Evolutionary conservation across 2,113 vertebrate genomes (phyloP), one percentile per base, ranked within the genome.

Genomic region (Micronycteris hirsuta): DNA sequence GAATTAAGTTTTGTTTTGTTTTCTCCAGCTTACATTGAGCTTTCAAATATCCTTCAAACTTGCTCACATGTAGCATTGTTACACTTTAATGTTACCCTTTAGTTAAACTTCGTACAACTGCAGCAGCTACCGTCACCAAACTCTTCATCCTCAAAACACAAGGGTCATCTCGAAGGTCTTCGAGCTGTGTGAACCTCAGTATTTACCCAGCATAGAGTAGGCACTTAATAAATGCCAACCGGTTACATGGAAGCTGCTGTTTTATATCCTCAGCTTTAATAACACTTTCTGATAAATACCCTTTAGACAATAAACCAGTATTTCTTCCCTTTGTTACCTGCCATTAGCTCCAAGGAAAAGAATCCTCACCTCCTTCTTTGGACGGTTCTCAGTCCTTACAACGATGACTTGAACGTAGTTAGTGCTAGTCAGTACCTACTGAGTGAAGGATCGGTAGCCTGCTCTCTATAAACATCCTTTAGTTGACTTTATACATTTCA

Each of bases 1-100:
- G 81, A 73, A 86, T 5, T 45, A 52, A 54, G 26, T 58, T 93
- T 93, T 73, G 4, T 92, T 70, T 94, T 43, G 45, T 33, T 63
- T 93, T 74, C 38, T 76, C 41, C 54, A 31, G 28, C 11, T 94
- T 76, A 28, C 19, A 4, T 10, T 88, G 47, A 38, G 7, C 67
- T 95, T 81, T 86, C 81, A 68, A 12, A 49, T 52, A 49, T 28
- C 41, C 38, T 54, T 86, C 41, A 89, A 45, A 90, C 33, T 68
- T 71, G 31, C 26, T 74, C 33, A 68, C 47, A 33, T 73, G 85
- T 91, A 84, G 26, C 45, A 38, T 47, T 38, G 7, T 61, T 88
- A 26, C 88, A 65, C 8, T 54, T 88, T 33, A 38, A 58, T 86
- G 88, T 89, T 85, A 65, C 20, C 36, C 16, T 33, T 56, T 26